Conservation (phyloP, 2,797 vertebrate genomes). For the Kryptopterus vitreolus region DNA sequence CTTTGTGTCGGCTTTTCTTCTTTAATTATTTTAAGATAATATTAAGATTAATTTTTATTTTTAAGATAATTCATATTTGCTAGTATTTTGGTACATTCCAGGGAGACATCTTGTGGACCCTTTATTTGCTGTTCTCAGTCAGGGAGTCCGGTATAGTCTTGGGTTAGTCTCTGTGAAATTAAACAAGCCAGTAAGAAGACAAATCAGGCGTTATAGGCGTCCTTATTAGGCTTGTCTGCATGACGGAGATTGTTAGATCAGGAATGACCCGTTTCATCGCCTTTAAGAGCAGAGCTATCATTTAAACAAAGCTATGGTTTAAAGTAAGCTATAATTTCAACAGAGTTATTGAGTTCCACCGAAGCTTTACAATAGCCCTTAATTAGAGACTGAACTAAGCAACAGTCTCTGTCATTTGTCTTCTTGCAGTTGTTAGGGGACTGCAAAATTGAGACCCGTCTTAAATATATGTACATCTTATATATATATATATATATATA, state of each 20-base stretch:
- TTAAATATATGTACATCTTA: not conserved
- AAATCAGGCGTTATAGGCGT: not conserved
- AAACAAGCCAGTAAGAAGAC: no score
- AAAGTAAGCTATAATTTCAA: slow-evolving; percentile 1
- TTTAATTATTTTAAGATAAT: not conserved
- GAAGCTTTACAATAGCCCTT: not conserved
- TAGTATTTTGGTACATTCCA: not conserved
- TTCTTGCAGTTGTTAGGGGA: not conserved
- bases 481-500: no score
- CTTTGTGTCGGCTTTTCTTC: not conserved
- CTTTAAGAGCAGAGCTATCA: not conserved
- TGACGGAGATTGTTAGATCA: not conserved
- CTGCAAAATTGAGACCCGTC: not conserved
- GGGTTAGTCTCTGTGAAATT: not conserved
- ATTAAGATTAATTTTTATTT: not conserved
- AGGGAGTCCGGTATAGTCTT: not conserved
- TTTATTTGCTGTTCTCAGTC: not conserved
- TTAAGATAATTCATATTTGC: not conserved
- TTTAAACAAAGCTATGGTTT: not conserved
- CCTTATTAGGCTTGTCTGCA: not conserved
- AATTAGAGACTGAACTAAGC: not conserved
- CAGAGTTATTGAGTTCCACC: not conserved
- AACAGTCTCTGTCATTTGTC: not conserved
- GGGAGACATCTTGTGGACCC: not conserved
- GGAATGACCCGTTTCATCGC: not conserved